Evolutionary conservation across 1,140 invertebrate species (phyloP), one percentile per base, ranked within the genome.

Genomic region (Eumeta japonica): DNA sequence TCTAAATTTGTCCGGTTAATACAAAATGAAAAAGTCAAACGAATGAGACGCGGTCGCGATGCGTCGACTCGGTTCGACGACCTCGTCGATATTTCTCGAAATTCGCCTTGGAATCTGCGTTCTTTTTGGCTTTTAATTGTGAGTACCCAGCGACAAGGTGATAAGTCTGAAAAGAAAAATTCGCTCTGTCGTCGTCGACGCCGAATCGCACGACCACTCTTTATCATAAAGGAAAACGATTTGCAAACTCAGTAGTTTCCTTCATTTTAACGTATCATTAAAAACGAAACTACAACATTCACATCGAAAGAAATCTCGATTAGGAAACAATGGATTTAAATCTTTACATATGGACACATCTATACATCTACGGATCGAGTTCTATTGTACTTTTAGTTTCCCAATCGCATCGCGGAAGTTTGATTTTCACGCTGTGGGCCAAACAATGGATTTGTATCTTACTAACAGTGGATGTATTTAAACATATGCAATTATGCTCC

Each of bases 81-180:
- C 64, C 68, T 50, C 62, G 55, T 59, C 62, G 68, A 73, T 73
- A 68, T 67, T 73, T 73, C 66, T 71, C 62, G 64, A 68, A 73
- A 73, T 68, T 66, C 57, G 59, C 52, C 53, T 55, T 56, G 55
- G 66, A 71, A 63, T 73, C 59, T 56, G 50, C 52, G 59, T 57
- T 67, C 61, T 65, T 70, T 67, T 68, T 59, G 64, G 56, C 62
- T 70, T 70, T 71, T 73, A 71, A 73, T 71, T 68, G 64, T 62
- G 54, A 49, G 58, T 58, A 58, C 52, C 53, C 58, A 45, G 48
- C 52, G 55, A 62, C 65, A 61, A 64, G 55, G 57, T 63, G 64
- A 68, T 68, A 70, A 16, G 37, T 42, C 35, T 37, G 24, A 13
- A 37, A 20, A 33, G 41, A 42, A 33, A 42, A 41, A n/a, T n/a